Evolutionary conservation across 2,797 vertebrate genomes (phyloP).

Genomic region (Mormyrops attenuatus): DNA sequence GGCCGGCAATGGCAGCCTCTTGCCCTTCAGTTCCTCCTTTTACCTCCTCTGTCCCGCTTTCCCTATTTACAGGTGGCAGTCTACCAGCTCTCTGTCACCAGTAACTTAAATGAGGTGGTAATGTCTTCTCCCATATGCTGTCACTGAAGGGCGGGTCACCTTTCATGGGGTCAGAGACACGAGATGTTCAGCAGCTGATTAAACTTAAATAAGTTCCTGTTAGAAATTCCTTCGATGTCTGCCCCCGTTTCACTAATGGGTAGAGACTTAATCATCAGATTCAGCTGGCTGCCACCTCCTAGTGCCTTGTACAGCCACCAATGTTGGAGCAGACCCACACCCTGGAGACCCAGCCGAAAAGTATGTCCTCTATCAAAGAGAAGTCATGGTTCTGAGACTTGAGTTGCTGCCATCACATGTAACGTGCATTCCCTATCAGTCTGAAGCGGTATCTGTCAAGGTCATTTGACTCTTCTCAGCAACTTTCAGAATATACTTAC

Average conservation of each 20-base stretch:
- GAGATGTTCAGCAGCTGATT: slow-evolving; percentile 64
- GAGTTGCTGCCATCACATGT: neutral
- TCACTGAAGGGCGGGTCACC: slow-evolving; percentile 65
- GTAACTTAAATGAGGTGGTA: slow-evolving; percentile 39
- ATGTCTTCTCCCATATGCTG: slow-evolving; percentile 60
- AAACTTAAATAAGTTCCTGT: slow-evolving; percentile 74
- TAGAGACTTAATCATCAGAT: slow-evolving; percentile 64
- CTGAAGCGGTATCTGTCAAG: slow-evolving; percentile 13
- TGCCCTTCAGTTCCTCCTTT: neutral
- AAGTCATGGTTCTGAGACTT: neutral
- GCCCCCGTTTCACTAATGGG: slow-evolving; percentile 62
- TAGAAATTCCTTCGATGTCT: slow-evolving; percentile 49
- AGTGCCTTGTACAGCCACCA: neutral
- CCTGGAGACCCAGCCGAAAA: neutral
- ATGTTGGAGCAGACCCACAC: neutral
- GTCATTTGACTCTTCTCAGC: slow-evolving; percentile 18
- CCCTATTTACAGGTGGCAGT: neutral
- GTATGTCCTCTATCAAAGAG: neutral
- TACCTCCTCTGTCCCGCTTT: neutral
- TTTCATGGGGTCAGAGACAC: slow-evolving; percentile 69
- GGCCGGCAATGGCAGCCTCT: neutral
- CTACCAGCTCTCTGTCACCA: slow-evolving; percentile 25
- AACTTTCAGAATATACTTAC: slow-evolving; percentile 4
- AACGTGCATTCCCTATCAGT: neutral
- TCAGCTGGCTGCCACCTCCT: slow-evolving; percentile 40